These are phyloP conservation scores for Mionectes macconnelli DNA, from an alignment of 2,113 vertebrate genomes.

Conservation along the genomic window DNA sequence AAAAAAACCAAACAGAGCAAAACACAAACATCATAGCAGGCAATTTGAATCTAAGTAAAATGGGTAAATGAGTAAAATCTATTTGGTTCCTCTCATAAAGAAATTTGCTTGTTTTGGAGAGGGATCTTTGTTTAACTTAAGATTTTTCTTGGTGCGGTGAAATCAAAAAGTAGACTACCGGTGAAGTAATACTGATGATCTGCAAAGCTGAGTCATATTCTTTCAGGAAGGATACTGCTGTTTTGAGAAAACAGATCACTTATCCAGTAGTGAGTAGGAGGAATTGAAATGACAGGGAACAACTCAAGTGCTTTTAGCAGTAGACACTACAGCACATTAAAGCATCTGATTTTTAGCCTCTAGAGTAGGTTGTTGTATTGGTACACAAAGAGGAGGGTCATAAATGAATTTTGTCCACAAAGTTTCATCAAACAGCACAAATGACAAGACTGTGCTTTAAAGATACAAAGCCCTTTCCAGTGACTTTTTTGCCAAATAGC, in stretches of 20 bases:
- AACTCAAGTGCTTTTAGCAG: constrained; percentile 46
- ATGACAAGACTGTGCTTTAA: not conserved
- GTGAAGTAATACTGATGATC: constrained; percentile 46
- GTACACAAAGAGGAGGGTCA: not conserved
- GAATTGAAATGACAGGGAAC: constrained; percentile 50
- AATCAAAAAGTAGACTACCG: constrained; percentile 35
- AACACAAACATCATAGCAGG: not conserved
- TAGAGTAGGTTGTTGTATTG: constrained; percentile 8
- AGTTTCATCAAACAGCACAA: not conserved
- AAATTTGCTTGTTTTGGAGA: not conserved
- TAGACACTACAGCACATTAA: constrained; percentile 38
- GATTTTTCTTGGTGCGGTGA: constrained; percentile 1
- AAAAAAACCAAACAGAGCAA: not conserved
- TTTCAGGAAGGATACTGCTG: constrained; percentile 66
- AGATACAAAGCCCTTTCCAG: not conserved
- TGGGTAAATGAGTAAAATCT: not conserved
- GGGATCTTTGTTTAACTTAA: not conserved
- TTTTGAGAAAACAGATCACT: constrained; percentile 44
- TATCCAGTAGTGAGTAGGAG: constrained; percentile 50
- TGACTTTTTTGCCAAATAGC: not conserved
- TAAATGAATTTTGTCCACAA: not conserved
- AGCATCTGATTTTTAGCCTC: constrained; percentile 13
- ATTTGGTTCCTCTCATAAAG: not conserved
- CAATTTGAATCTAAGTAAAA: not conserved
- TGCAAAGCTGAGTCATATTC: constrained; percentile 73